Evolutionary conservation across 2,797 vertebrate species (phyloP).

Genomic region (Nasua narica): DNA sequence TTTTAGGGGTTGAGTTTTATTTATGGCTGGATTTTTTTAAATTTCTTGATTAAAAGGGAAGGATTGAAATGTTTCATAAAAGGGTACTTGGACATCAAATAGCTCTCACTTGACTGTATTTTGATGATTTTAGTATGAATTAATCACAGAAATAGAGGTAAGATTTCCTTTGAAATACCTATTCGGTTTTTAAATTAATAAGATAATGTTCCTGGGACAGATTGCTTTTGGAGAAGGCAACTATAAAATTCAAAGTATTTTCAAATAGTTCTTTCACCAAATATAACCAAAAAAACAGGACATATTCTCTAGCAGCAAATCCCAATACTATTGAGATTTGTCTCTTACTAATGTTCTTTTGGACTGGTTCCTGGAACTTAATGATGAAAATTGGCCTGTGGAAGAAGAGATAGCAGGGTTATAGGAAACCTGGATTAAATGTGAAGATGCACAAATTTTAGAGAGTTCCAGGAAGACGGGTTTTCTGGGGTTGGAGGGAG

Average conservation of each 20-base stretch:
- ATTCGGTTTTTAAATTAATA: slow-evolving; percentile 28
- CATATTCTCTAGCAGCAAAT: neutral
- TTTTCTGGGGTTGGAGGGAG: neutral
- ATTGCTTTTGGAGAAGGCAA: slow-evolving; percentile 19
- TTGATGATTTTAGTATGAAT: slow-evolving; percentile 49
- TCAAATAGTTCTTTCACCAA: neutral
- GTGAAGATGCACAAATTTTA: neutral
- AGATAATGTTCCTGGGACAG: neutral
- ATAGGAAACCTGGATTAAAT: neutral
- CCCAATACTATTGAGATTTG: neutral
- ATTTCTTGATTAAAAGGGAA: slow-evolving; percentile 14
- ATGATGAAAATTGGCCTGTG: neutral
- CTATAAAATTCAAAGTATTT: slow-evolving; percentile 30
- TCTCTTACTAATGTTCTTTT: slow-evolving; percentile 12
- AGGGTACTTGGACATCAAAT: slow-evolving; percentile 30
- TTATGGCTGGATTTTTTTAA: neutral
- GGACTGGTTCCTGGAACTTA: slow-evolving; percentile 31
- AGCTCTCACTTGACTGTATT: slow-evolving; percentile 23
- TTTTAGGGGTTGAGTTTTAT: neutral
- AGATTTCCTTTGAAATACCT: slow-evolving; percentile 45
- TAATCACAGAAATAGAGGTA: slow-evolving; percentile 22
- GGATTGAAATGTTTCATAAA: slow-evolving; percentile 33
- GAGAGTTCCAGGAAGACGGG: neutral
- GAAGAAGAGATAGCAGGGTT: neutral
- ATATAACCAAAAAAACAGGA: neutral